These are phyloP conservation scores for Hafferia zeledoni DNA, from an alignment of 2,797 vertebrate genomes.

Conservation along the genomic window DNA sequence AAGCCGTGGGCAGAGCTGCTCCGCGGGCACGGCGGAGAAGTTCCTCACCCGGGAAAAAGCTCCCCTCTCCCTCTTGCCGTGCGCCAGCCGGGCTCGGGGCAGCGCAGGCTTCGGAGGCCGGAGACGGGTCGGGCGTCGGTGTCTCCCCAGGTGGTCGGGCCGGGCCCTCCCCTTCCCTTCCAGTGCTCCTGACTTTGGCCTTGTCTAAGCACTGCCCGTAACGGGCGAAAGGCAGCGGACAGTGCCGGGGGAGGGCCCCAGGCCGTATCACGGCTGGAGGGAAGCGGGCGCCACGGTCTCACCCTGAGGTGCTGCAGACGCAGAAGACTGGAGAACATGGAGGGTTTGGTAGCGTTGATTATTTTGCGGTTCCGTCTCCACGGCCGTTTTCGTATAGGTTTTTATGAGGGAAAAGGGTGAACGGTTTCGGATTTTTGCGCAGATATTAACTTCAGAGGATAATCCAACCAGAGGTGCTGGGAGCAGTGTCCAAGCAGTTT, in stretches of 20 bases:
- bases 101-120: not conserved
- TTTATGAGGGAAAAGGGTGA: not conserved
- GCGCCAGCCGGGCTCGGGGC: not conserved
- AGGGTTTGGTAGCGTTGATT: not conserved
- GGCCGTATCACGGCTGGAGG: not conserved
- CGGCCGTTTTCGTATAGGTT: not conserved
- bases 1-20: not conserved
- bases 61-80: rapidly evolving
- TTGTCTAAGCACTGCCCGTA: conserved; percentile 15
- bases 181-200: conserved; percentile 65
- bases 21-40: no score
- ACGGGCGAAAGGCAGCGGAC: not conserved
- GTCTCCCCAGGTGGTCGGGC: not conserved
- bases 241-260: not conserved
- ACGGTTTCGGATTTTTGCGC: not conserved
- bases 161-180: not conserved
- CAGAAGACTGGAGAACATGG: not conserved
- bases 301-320: not conserved
- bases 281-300: not conserved
- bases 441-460: not conserved
- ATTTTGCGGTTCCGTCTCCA: not conserved
- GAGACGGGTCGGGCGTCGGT: not conserved
- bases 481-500: not conserved
- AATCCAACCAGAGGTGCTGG: not conserved
- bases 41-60: not conserved